Evolutionary conservation across 2,113 vertebrate species (phyloP).

Genomic region (Madoqua kirkii): DNA sequence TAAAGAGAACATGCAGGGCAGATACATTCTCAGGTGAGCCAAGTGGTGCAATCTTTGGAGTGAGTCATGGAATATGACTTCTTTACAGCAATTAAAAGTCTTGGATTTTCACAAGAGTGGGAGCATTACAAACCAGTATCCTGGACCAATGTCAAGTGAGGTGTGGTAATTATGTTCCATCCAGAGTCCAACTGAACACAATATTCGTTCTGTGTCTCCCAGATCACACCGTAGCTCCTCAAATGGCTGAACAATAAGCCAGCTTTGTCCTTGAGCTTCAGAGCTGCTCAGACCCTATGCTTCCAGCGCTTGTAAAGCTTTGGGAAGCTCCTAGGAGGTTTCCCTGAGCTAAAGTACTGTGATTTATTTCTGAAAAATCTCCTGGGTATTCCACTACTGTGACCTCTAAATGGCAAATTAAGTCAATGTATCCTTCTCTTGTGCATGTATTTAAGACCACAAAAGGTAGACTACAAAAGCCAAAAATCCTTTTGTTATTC

Average conservation of each 20-base stretch:
- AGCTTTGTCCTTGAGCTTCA: conserved; percentile 30
- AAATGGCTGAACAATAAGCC: background rate
- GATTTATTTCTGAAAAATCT: background rate
- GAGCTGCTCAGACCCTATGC: background rate
- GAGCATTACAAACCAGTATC: conserved; percentile 22
- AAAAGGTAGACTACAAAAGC: background rate
- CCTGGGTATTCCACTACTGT: background rate
- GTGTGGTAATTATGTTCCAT: conserved; percentile 66
- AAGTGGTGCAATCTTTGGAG: conserved; percentile 48
- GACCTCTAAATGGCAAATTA: conserved; percentile 10
- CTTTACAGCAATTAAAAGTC: conserved; percentile 58
- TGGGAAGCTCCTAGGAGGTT: background rate
- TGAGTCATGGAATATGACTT: conserved; percentile 66
- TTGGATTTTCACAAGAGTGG: conserved; percentile 51
- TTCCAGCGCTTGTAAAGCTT: background rate
- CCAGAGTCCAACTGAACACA: conserved; percentile 43
- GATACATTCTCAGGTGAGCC: conserved; percentile 25
- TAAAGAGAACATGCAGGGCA: background rate
- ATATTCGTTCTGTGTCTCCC: conserved; percentile 52
- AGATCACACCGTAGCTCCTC: background rate
- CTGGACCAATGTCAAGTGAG: conserved; percentile 46
- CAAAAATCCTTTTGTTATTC: background rate
- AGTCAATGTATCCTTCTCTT: background rate
- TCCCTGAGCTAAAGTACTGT: background rate
- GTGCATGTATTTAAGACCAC: background rate